phyloP scores from a whole-genome alignment of 1,140 invertebrate species.

The Matsumurasca onukii region DNA sequence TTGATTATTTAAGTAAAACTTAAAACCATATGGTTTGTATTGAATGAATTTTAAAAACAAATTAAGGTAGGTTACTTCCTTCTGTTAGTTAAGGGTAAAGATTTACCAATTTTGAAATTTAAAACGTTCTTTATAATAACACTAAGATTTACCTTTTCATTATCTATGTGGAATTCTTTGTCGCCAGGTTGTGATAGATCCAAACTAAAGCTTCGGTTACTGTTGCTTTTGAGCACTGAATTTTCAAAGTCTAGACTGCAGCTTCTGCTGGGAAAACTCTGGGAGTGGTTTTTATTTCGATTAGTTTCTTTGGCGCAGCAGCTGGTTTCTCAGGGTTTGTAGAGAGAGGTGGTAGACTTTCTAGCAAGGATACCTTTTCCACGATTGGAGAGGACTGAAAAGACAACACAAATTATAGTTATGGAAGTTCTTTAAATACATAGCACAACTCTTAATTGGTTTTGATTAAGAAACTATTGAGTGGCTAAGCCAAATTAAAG shows the following conservation, averaged over 20 bases:
- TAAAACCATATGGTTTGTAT: no score
- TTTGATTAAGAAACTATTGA: no score
- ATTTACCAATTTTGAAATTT: background rate
- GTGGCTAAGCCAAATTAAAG: no score
- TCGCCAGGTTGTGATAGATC: background rate
- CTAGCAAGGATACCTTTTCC: conserved; percentile 17
- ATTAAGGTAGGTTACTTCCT: background rate
- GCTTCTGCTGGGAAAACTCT: conserved; percentile 1
- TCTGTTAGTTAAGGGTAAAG: background rate
- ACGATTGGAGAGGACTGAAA: conserved; percentile 30
- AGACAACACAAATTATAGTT: no score
- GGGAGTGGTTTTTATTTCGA: background rate
- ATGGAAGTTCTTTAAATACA: no score
- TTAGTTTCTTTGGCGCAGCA: background rate
- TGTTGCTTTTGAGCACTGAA: background rate
- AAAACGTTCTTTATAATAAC: background rate
- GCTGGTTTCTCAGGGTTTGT: background rate
- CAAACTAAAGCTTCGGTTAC: background rate
- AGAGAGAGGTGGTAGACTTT: background rate
- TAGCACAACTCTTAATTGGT: no score
- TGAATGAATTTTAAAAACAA: background rate
- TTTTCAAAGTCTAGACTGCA: conserved; percentile 1
- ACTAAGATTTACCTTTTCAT: conserved; percentile 27
- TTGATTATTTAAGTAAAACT: no score
- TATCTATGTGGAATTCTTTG: conserved; percentile 8